Evolutionary conservation across 1,140 invertebrate genomes (phyloP).

Genomic region (Chrysoperla carnea): DNA sequence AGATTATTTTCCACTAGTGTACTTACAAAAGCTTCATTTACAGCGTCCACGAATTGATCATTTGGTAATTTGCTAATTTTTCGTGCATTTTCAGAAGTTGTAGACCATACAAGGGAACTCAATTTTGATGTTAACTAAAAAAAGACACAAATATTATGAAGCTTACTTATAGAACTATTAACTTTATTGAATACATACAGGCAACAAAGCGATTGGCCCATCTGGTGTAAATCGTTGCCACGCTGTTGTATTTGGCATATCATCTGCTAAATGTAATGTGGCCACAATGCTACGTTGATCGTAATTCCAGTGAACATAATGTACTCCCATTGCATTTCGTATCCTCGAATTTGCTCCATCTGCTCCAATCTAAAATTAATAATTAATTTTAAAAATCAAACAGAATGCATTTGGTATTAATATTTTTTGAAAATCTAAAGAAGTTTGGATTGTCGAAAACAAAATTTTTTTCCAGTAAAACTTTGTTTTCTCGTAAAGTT

Average conservation of each 20-base stretch:
- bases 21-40: conserved; percentile 73
- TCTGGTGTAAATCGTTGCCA: conserved; percentile 91
- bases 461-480: too few relatives aligned
- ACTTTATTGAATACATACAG: conserved; percentile 44
- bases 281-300: conserved; percentile 82
- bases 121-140: conserved; percentile 44
- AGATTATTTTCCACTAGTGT: too few relatives aligned
- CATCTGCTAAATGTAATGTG: conserved; percentile 61
- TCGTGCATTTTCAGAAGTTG: conserved; percentile 54
- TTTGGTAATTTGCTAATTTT: conserved; percentile 46
- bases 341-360: conserved; percentile 84
- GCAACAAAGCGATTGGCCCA: conserved; percentile 82
- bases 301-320: conserved; percentile 68
- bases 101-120: conserved; percentile 87
- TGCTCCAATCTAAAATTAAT: conserved; percentile 59
- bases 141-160: too few relatives aligned
- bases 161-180: too few relatives aligned
- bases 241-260: conserved; percentile 62
- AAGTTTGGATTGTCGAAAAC: too few relatives aligned
- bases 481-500: too few relatives aligned
- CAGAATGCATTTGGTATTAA: conserved; percentile 4
- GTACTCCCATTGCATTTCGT: conserved; percentile 56
- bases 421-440: too few relatives aligned
- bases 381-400: conserved; percentile 7
- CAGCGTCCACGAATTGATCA: conserved; percentile 71